Percentiles rank a stretch among this genome's conserved stretches.
phyloP scores from a whole-genome alignment of 2,797 vertebrate species.

The Xenops minutus region DNA sequence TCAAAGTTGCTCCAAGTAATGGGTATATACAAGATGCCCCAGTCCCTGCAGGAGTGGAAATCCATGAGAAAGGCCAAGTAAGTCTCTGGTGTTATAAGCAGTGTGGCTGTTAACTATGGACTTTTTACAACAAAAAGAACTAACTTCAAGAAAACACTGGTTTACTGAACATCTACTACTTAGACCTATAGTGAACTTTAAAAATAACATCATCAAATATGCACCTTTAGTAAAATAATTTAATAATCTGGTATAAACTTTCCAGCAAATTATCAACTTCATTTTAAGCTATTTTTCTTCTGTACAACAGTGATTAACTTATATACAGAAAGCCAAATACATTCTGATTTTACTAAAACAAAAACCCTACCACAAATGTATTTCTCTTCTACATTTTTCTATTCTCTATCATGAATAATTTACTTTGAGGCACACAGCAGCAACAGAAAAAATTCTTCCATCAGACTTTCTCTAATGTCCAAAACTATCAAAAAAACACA shows the following conservation, averaged over 20 bases:
- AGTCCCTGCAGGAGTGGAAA: conserved; percentile 81
- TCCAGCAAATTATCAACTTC: background rate
- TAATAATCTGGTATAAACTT: background rate
- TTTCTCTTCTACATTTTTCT: background rate
- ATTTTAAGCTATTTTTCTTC: background rate
- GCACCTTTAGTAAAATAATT: background rate
- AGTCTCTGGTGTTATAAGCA: rapidly evolving
- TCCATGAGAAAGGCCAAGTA: background rate
- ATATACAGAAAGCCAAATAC: background rate
- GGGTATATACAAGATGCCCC: conserved; percentile 98
- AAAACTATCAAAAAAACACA: background rate
- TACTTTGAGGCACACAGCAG: background rate
- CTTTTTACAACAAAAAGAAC: background rate
- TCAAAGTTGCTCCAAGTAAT: conserved; percentile 94
- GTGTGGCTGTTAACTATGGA: background rate
- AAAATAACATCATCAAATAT: background rate
- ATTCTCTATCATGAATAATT: background rate
- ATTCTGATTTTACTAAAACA: background rate
- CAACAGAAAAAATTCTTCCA: background rate
- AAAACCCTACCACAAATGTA: background rate
- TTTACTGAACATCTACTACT: background rate
- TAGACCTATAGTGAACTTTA: background rate
- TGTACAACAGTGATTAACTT: background rate
- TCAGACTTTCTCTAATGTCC: background rate
- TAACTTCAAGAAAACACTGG: background rate